Conservation (phyloP, 1,140 invertebrate genomes). For the Amphibalanus amphitrite region DNA sequence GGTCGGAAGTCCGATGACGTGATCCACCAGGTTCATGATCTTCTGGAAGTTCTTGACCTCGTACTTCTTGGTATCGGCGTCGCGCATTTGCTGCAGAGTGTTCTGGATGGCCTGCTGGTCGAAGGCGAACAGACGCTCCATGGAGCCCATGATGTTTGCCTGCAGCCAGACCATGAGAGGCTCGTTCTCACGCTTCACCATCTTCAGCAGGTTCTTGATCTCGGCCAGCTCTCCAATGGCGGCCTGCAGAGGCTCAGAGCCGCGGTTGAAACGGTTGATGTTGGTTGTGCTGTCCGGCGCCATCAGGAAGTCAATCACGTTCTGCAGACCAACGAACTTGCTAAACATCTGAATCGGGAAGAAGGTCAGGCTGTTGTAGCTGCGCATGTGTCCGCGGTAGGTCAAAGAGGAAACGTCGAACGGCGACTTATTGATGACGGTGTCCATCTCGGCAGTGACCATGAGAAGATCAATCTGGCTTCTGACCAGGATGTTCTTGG, state of each 20-base stretch:
- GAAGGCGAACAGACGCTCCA: slow-evolving; percentile 33
- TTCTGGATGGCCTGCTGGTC: slow-evolving; percentile 35
- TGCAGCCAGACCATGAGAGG: slow-evolving; percentile 38
- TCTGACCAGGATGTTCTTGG: slow-evolving; percentile 22
- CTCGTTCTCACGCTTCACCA: slow-evolving; percentile 31
- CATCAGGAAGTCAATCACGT: neutral
- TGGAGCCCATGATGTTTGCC: slow-evolving; percentile 24
- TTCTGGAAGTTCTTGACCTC: neutral
- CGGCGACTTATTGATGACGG: neutral
- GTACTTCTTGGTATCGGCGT: neutral
- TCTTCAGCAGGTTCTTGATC: slow-evolving; percentile 36
- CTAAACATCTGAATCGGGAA: neutral
- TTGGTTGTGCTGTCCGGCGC: neutral
- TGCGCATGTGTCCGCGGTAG: neutral
- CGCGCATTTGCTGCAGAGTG: slow-evolving; percentile 20
- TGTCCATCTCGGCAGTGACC: slow-evolving; percentile 6
- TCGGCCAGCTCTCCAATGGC: slow-evolving; percentile 21
- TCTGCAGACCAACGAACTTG: neutral
- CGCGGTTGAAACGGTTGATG: neutral
- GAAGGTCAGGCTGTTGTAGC: neutral
- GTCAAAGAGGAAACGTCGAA: neutral
- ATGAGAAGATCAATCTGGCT: slow-evolving; percentile 8
- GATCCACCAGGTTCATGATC: neutral
- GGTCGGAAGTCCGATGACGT: neutral
- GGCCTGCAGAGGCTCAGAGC: neutral